Base-by-base conservation (phyloP, 2,888 invertebrate species). In the Macrophya alboannulata region DNA sequence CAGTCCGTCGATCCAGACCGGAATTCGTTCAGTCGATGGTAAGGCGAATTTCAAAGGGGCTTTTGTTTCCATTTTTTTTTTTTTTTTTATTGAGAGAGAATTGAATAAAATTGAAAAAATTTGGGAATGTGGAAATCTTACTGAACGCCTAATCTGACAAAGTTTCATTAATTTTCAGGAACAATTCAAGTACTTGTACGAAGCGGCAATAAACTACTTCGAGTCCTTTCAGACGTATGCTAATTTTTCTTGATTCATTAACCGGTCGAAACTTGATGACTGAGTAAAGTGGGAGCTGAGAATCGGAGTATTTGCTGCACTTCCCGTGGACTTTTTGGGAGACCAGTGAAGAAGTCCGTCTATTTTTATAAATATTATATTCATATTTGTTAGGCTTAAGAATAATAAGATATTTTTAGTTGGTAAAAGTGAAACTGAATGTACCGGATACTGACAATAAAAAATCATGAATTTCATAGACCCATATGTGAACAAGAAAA, bases 1-100 rank as follows among this genome's bases (percentile, higher is more conserved):
- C 90, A 25, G 90, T 95, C n/a, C 91, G 94, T 84, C 92, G 92
- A 86, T 94, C 93, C 62, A 91, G 94, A 79, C 91, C 92, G 59
- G 92, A 94, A 86, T 94, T 94, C 87, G 89, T 94, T 15, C 89
- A 88, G 48, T 88, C 92, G 15, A 68, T 91, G 88, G 94, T 94
- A 90, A 89, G 87, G 40, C 48, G 48, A 21, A 37, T 48, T 31
- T n/a, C 55, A 74, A 10, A 10, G 21, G 62, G 25, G 37, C 15
- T 62, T 84, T 65, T 25, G 17, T 55, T 77, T 55, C 40, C 9
- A 76, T 10, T 81, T 17, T 62, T 81, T 72, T n/a, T 25, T 84
- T 45, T 10, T 81, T 17, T 62, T 81, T 72, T n/a, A 43, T 84
- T 45, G 68, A 48, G 9, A 51, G 48, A 31, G 0, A 43, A 43